Percentiles rank a stretch among this genome's conserved stretches.
phyloP scores from a whole-genome alignment of 2,113 vertebrate species.

The Trematocara unimaculatum region DNA sequence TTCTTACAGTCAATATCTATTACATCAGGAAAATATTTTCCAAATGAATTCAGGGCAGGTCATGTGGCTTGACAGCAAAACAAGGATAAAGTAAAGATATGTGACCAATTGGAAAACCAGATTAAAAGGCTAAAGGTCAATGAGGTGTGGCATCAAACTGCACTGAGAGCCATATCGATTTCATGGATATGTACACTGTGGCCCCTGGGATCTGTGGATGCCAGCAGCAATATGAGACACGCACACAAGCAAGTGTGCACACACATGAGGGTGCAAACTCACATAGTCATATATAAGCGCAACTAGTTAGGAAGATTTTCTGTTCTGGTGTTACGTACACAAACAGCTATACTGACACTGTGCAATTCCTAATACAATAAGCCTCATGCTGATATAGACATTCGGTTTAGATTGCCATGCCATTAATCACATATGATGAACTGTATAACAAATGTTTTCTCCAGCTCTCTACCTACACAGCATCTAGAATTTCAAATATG shows the following conservation, averaged over 20 bases:
- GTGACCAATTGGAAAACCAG: slow-evolving; percentile 61
- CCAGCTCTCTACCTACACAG: background rate
- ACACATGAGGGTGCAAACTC: background rate
- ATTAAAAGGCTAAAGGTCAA: slow-evolving; percentile 63
- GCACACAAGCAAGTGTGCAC: background rate
- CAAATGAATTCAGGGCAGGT: slow-evolving; percentile 4
- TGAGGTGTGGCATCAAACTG: slow-evolving; percentile 54
- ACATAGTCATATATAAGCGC: background rate
- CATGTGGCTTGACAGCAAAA: background rate
- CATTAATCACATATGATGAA: background rate
- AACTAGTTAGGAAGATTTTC: background rate
- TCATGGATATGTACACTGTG: slow-evolving; percentile 29
- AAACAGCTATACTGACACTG: background rate
- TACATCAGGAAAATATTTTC: slow-evolving; percentile 16
- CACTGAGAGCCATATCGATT: slow-evolving; percentile 54
- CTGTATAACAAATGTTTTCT: background rate
- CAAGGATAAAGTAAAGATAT: slow-evolving; percentile 35
- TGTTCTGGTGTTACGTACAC: background rate
- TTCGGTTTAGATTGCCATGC: background rate
- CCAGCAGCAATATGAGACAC: slow-evolving; percentile 54
- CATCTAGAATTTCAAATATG: background rate
- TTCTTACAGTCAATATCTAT: background rate
- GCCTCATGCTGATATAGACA: background rate
- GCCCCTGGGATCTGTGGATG: slow-evolving; percentile 28
- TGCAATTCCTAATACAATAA: slow-evolving; percentile 3